Base-by-base conservation (phyloP, 35 echinoderm and acorn worm genomes). In the Stichopus chloronotus region DNA sequence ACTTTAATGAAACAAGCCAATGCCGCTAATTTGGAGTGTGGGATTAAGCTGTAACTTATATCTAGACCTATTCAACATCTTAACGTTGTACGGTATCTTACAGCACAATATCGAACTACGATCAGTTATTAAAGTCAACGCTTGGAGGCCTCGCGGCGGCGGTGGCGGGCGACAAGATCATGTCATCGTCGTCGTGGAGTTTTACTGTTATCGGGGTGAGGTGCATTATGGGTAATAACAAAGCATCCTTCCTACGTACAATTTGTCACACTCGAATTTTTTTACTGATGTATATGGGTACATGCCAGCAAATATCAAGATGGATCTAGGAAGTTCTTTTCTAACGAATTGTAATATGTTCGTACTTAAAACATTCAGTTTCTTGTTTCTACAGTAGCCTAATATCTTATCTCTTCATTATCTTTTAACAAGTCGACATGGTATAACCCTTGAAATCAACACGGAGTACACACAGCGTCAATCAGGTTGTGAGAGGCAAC, bases 11-110 rank as follows among this genome's bases (percentile, higher is more conserved):
- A 58, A 85, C 82, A 85, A 85, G 82, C 82, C 82, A 59, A 23
- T 85, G 55, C 55, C 82, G 82, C 82, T 85, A 85, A 85, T 85
- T 85, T 85, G 55, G 82, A 58, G 82, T 85, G 82, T 85, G 82
- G 82, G 82, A 58, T 85, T 85, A 85, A 85, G 58, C 82, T 85
- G 17, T 53, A 85, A 85, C 82, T 58, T 85, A 23, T 74, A 74
- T 14, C 69, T 74, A 74, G 0, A 43, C 30, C 69, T 74, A 19
- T 74, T 74, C 69, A 74, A n/a, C 69, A 74, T 74, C 13, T 85
- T 85, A 58, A 53, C 55, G 58, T 21, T 22, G 55, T 85, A 43
- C 17, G 9, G 76, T 43, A 85, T 85, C 82, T 85, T 85, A 85
- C 82, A 85, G 56, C 82, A 85, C 55, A 55, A 85, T 85, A 85